These are phyloP conservation scores for Megalops atlanticus DNA, from an alignment of 2,113 vertebrate genomes.

Conservation along the genomic window DNA sequence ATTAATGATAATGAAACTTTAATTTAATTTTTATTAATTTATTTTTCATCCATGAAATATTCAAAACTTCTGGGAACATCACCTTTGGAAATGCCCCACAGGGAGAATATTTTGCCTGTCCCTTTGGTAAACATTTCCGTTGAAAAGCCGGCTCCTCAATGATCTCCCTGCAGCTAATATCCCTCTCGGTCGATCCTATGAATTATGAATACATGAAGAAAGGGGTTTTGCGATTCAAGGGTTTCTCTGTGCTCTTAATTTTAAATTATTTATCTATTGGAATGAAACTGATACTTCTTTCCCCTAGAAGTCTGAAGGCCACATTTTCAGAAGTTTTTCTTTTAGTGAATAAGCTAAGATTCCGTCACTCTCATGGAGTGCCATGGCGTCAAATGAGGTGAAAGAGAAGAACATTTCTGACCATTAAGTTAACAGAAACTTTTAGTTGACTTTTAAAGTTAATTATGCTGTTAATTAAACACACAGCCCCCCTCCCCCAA, in stretches of 20 bases:
- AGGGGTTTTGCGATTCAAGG: conserved; percentile 49
- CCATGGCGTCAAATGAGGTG: background rate
- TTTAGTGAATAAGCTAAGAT: background rate
- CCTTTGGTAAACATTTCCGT: background rate
- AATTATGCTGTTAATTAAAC: too few species aligned
- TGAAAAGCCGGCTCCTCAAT: background rate
- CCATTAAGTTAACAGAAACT: too few species aligned
- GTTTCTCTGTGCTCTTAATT: conserved; percentile 47
- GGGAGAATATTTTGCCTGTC: background rate
- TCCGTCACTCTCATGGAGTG: background rate
- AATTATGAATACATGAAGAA: conserved; percentile 59
- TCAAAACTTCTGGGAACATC: conserved; percentile 2
- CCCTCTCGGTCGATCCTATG: conserved; percentile 36
- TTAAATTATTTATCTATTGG: conserved; percentile 69
- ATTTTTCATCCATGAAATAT: conserved; percentile 34
- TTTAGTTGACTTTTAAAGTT: background rate
- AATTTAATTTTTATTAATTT: conserved; percentile 27
- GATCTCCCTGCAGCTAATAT: background rate
- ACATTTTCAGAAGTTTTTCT: background rate
- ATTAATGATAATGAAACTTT: conserved; percentile 42
- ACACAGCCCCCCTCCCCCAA: too few species aligned
- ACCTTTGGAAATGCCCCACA: background rate
- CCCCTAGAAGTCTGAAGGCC: background rate
- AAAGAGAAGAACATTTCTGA: background rate
- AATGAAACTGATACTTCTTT: conserved; percentile 55